A percentile compares a stretch with the other conserved stretches of the same genome.
Evolutionary conservation across 2,797 vertebrate genomes (phyloP).

Genomic region (Tauraco hartlaubi): DNA sequence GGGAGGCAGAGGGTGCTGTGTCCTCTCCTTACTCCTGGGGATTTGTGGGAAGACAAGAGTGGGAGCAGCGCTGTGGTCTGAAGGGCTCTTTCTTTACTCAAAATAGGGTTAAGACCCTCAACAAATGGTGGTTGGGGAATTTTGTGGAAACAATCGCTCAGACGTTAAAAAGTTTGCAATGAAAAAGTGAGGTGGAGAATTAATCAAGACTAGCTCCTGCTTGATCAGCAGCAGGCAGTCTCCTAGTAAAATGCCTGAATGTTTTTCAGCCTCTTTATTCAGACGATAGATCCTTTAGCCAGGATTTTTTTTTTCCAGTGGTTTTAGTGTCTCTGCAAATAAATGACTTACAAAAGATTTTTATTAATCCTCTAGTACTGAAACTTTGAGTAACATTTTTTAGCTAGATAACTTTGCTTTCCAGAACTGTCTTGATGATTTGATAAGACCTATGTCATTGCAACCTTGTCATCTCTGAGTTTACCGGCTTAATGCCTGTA

Average conservation of each 20-base stretch:
- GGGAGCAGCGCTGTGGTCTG: not conserved
- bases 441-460: not conserved
- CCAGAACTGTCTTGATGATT: not conserved
- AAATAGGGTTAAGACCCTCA: not conserved
- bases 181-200: not conserved
- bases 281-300: not conserved
- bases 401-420: not conserved
- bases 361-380: not conserved
- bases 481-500: not conserved
- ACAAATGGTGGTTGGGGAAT: not conserved
- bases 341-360: not conserved
- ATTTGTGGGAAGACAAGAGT: accelerated
- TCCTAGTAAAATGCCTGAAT: not conserved
- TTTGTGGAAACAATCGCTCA: not conserved
- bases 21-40: not conserved
- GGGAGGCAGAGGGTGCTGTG: not conserved
- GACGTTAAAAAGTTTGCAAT: not conserved
- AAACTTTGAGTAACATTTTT: not conserved
- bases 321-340: conserved; percentile 19
- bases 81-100: not conserved
- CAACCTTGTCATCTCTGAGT: not conserved
- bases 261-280: conserved; percentile 13
- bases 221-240: not conserved
- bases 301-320: not conserved
- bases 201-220: not conserved